Evolutionary conservation across 2,113 vertebrate species (phyloP).

Genomic region (Vulpes ferrilata): DNA sequence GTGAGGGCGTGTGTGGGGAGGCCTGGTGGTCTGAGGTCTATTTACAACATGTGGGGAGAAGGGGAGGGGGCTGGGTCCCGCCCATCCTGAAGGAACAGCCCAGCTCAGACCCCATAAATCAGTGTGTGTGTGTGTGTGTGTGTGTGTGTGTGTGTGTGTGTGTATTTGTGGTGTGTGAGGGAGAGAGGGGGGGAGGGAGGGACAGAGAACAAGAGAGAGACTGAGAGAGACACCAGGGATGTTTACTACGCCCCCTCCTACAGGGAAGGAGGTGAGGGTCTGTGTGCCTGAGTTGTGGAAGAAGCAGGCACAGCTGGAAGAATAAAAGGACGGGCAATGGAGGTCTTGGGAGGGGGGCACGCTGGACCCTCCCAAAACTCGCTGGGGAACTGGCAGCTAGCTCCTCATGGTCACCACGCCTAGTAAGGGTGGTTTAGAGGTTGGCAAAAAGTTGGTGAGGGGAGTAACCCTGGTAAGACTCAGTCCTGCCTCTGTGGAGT

Average conservation of each 20-base stretch:
- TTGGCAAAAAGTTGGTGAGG: background rate
- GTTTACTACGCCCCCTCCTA: background rate
- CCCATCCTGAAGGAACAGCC: slow-evolving; percentile 57
- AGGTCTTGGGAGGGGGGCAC: background rate
- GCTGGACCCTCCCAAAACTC: background rate
- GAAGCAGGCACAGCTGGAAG: slow-evolving; percentile 32
- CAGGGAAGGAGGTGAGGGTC: background rate
- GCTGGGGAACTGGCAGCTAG: background rate
- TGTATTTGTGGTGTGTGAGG: background rate
- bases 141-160: background rate
- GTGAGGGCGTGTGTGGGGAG: slow-evolving; percentile 40
- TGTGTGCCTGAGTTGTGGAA: slow-evolving; percentile 26
- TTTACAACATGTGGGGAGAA: slow-evolving; percentile 65
- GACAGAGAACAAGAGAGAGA: background rate
- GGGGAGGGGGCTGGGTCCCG: background rate
- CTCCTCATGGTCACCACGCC: background rate
- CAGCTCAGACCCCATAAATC: slow-evolving; percentile 5
- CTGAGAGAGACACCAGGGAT: background rate
- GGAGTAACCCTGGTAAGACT: background rate
- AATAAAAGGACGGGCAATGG: background rate
- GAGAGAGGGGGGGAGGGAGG: background rate
- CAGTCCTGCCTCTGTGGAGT: background rate
- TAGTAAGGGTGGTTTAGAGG: background rate
- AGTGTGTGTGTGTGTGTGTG: background rate
- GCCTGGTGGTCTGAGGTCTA: slow-evolving; percentile 54